Base-by-base conservation (phyloP, 2,113 vertebrate species). In the Podiceps cristatus region DNA sequence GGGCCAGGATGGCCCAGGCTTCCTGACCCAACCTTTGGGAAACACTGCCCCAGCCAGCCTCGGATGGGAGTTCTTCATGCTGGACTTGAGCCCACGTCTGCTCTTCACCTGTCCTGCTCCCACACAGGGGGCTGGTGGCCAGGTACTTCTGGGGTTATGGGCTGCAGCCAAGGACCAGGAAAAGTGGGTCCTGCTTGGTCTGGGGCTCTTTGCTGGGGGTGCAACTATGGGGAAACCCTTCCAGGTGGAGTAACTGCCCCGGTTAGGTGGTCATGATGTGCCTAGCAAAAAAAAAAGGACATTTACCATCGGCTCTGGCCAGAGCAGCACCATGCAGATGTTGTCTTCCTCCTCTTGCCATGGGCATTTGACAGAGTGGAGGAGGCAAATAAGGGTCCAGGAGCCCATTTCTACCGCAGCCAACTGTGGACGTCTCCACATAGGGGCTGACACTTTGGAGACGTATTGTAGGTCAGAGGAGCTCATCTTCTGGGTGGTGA, bases 11-110 rank as follows among this genome's bases (percentile, higher is more conserved):
- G 29, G 35, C 1, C 40, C 67, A 60, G 40, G 13, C 3, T n/a
- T 67, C 58, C 81, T 42, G 15, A 45, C 22, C 49, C 63, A 47
- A 8, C 11, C 44, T 64, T 74, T 37, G 90, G 76, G 90, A 83
- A 89, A 58, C 0, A 0, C 29, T 0, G 0, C 24, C 64, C 55
- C 88, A 81, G 64, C 35, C 85, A 81, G 25, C 5, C 59, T 53
- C 0, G 0, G 7, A 16, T 87, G 52, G 19, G 47, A 69, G 35
- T 44, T 59, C 59, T 52, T 33, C 33, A 4, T 3, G 28, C 2
- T 83, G 75, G 86, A 55, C 50, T 7, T 25, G 67, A 83, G 78
- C 66, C 83, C 15, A 5, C 18, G 28, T n/a, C 52, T 80, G 64
- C 44, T 50, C 71, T 35, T 42, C 60, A 35, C 83, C 60, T 9